phyloP scores from a whole-genome alignment of 2,797 vertebrate genomes.

The Ciconia nigra region DNA sequence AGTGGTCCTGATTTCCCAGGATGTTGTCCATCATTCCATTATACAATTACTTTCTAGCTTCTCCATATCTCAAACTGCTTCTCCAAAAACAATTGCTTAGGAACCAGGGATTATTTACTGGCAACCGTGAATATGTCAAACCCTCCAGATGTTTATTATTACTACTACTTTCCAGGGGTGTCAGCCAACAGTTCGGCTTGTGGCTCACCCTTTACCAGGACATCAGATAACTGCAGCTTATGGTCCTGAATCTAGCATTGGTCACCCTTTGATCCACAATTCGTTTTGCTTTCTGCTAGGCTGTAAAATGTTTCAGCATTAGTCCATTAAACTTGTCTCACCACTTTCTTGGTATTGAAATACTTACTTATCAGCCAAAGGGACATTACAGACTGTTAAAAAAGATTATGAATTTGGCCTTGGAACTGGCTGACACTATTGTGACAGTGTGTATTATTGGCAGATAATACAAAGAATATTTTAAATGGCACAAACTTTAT shows the following conservation, averaged over 20 bases:
- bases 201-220: background rate
- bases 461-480: background rate
- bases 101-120: conserved; percentile 41
- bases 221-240: background rate
- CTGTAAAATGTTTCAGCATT: background rate
- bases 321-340: background rate
- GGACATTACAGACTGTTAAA: background rate
- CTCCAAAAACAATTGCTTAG: background rate
- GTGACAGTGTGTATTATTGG: background rate
- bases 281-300: background rate
- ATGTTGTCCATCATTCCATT: background rate
- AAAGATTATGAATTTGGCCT: background rate
- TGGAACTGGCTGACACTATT: background rate
- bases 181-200: conserved; percentile 12
- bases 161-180: conserved; percentile 26
- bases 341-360: background rate
- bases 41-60: background rate
- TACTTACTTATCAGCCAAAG: background rate
- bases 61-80: background rate
- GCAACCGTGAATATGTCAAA: conserved; percentile 15
- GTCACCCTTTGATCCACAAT: background rate
- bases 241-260: background rate
- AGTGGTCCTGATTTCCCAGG: background rate
- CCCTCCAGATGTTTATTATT: conserved; percentile 51
- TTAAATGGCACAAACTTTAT: background rate